Evolutionary conservation across 2,113 vertebrate genomes (phyloP).

Genomic region (Perca fluviatilis): DNA sequence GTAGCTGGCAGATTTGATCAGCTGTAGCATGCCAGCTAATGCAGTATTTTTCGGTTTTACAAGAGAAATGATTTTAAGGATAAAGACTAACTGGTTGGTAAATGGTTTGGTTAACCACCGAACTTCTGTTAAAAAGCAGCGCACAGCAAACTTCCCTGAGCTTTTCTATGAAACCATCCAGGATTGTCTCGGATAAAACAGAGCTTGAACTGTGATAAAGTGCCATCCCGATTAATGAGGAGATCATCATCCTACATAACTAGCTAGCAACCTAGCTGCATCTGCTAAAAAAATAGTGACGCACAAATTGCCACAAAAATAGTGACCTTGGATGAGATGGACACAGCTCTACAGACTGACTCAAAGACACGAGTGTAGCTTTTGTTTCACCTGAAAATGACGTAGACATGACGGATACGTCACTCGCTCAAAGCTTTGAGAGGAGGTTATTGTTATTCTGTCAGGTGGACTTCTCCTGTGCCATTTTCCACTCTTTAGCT

Average conservation of each 20-base stretch:
- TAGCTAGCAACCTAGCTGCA: not conserved
- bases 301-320: not conserved
- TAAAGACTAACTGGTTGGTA: not conserved
- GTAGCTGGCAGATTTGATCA: too few relatives aligned
- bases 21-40: not conserved
- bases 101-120: not conserved
- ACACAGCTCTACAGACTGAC: not conserved
- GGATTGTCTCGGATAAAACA: not conserved
- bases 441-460: not conserved
- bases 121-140: not conserved
- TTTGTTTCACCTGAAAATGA: not conserved
- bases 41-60: too few relatives aligned
- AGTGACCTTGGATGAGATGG: not conserved
- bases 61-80: not conserved
- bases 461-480: constrained; percentile 4
- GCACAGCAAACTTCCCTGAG: not conserved
- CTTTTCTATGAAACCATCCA: not conserved
- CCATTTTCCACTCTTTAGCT: constrained; percentile 51
- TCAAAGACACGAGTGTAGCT: not conserved
- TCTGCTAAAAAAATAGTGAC: not conserved
- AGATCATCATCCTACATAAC: not conserved
- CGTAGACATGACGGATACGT: not conserved
- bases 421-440: not conserved
- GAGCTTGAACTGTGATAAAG: not conserved
- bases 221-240: not conserved